Evolutionary conservation across 1,140 invertebrate species (phyloP).

Genomic region (Penaeus vannamei): DNA sequence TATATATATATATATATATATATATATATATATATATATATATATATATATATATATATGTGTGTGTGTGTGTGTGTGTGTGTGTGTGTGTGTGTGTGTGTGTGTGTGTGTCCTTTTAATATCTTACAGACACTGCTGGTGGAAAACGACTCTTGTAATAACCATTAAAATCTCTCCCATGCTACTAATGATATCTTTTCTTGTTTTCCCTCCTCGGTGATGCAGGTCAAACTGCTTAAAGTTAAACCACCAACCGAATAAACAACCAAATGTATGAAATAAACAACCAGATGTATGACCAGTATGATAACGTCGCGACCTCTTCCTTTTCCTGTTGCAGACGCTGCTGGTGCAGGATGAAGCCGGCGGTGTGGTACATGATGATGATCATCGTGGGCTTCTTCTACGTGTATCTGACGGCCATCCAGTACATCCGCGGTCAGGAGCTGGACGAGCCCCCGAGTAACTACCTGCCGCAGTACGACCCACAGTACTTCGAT

Average conservation of each 20-base stretch:
- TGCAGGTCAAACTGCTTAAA: no score
- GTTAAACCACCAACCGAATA: no score
- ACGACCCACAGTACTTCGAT: constrained; percentile 60
- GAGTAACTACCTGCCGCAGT: constrained; percentile 61
- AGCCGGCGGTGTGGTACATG: constrained; percentile 73
- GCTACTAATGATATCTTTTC: no score
- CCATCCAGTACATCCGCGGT: constrained; percentile 72
- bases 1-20: neutral
- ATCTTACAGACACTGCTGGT: no score
- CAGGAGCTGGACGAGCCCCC: constrained; percentile 40
- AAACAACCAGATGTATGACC: neutral
- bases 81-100: no score
- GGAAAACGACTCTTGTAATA: no score
- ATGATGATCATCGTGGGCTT: constrained; percentile 72
- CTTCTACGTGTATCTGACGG: constrained; percentile 72
- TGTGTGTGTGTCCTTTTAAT: no score
- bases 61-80: no score
- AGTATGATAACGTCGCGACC: neutral
- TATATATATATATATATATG: neutral
- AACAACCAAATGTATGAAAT: no score
- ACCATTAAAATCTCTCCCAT: no score
- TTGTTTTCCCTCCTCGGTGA: no score
- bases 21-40: constrained; percentile 16
- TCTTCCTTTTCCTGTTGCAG: neutral
- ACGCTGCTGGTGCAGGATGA: constrained; percentile 70